Base-by-base conservation (phyloP, 2,888 invertebrate genomes). In the Drosophila nr. fundita region DNA sequence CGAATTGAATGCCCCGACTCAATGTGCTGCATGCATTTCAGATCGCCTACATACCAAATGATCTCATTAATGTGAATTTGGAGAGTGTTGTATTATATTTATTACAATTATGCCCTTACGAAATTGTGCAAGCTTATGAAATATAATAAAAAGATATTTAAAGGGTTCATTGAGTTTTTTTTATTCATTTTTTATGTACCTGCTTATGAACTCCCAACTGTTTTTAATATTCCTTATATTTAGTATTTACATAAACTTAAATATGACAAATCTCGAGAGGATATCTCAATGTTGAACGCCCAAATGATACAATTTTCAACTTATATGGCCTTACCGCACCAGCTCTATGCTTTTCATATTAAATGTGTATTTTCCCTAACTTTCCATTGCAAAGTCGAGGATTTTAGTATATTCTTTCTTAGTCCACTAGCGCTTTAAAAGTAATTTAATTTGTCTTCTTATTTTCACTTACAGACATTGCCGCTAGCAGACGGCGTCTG, bases 361-460 rank as follows among this genome's bases (percentile, higher is more conserved):
- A 64, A 72, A 66, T 63, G 42, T 65, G 36, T 63, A 53, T 55
- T 55, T 42, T 61, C 32, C 58, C n/a, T 24, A 11, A 15, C 21
- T 50, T 68, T 68, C 54, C 32, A 40, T 58, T 65, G 65, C 66
- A 27, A 67, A 49, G 58, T 58, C 54, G 66, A 68, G 50, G n/a
- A 61, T 38, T 58, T 48, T 32, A 36, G 50, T 52, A 38, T 18
- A 70, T 74, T 83, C 54, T 70, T 67, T 66, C 57, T 59, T 55
- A 50, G 38, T 54, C 57, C 55, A 69, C 59, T 73, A 72, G 77
- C 71, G 73, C 81, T 89, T 91, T 87, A 86, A 91, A 80, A 58
- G 79, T 83, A 89, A 91, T 90, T 91, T 91, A 90, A 91, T 90
- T 91, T 90, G 80, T 90, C 80, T 86, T 84, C 65, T 76, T 75